phyloP scores from a whole-genome alignment of 2,113 vertebrate species.

The Xyrauchen texanus region DNA sequence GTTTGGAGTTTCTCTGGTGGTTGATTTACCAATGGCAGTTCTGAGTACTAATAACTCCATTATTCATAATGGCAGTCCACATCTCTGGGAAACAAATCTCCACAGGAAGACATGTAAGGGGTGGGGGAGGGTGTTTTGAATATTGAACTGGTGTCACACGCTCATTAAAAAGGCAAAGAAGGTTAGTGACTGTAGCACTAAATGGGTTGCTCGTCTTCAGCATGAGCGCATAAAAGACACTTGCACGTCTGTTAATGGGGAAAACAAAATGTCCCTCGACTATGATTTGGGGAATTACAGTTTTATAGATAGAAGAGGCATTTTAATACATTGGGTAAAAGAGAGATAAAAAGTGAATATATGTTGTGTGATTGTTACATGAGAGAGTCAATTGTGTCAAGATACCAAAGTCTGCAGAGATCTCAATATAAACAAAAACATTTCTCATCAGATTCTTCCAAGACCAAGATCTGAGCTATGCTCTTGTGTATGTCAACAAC shows the following conservation, averaged over 20 bases:
- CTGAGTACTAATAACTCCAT: neutral
- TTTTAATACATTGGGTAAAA: too few relatives aligned
- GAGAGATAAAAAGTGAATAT: too few relatives aligned
- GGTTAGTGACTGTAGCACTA: constrained; percentile 11
- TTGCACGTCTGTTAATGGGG: neutral
- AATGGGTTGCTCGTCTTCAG: neutral
- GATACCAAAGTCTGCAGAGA: too few relatives aligned
- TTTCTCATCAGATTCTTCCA: too few relatives aligned
- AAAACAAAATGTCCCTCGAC: neutral
- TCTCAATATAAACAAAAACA: too few relatives aligned
- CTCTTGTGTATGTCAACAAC: too few relatives aligned
- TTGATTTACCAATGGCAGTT: neutral
- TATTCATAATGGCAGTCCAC: constrained; percentile 4
- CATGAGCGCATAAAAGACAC: neutral
- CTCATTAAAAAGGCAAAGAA: constrained; percentile 11
- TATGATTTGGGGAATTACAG: neutral
- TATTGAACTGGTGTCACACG: neutral
- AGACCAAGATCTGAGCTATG: too few relatives aligned
- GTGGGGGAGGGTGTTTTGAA: neutral
- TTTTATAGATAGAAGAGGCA: neutral
- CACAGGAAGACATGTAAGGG: neutral
- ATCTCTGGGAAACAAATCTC: neutral
- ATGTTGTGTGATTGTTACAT: too few relatives aligned
- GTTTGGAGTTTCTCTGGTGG: neutral
- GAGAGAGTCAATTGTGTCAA: too few relatives aligned